phyloP scores from a whole-genome alignment of 2,888 invertebrate species.

The Epistrophe grossulariae region DNA sequence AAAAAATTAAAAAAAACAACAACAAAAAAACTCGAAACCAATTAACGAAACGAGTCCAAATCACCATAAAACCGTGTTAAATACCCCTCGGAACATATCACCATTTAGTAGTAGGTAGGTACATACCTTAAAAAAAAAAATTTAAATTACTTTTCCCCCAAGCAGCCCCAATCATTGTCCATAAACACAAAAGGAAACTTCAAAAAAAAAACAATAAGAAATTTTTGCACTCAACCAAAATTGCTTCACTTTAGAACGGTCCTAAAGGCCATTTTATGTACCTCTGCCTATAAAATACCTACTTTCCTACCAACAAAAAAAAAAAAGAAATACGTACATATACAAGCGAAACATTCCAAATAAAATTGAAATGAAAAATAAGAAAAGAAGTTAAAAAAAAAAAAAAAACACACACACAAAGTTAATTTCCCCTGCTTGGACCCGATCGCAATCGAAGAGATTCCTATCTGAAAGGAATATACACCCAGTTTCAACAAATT shows the following conservation, averaged over 20 bases:
- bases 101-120: background rate
- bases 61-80: slow-evolving; percentile 29
- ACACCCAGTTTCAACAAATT: slow-evolving; percentile 63
- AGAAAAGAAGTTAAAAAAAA: too few species aligned
- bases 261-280: slow-evolving; percentile 11
- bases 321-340: background rate
- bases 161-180: background rate
- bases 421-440: slow-evolving; percentile 44
- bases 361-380: slow-evolving; percentile 38
- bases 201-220: background rate
- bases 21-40: slow-evolving; percentile 11
- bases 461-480: slow-evolving; percentile 44
- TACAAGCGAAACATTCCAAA: slow-evolving; percentile 18
- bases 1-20: background rate
- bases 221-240: slow-evolving; percentile 26
- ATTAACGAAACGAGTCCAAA: slow-evolving; percentile 17
- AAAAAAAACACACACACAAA: background rate
- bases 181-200: background rate
- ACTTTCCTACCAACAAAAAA: background rate
- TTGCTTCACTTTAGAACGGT: slow-evolving; percentile 13
- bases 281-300: background rate
- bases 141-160: slow-evolving; percentile 21
- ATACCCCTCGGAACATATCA: slow-evolving; percentile 18
- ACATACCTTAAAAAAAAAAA: slow-evolving; percentile 1
- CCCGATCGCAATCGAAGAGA: slow-evolving; percentile 30